Conservation (phyloP, 2,888 invertebrate species). For the Philereme vetulata region DNA sequence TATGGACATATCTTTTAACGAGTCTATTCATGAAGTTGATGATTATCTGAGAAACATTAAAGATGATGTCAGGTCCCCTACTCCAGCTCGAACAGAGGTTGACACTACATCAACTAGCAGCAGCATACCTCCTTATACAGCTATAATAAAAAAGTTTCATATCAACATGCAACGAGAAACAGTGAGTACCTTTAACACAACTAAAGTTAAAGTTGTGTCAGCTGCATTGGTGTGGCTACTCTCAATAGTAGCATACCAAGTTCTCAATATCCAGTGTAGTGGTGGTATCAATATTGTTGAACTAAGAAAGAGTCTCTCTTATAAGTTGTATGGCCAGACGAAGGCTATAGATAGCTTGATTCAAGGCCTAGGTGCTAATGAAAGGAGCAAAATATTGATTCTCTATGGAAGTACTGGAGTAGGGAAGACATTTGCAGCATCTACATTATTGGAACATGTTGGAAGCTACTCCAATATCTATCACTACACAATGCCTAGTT, state of each 20-base stretch:
- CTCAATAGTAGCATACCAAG: conserved; percentile 49
- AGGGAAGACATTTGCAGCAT: conserved; percentile 70
- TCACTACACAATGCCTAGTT: conserved; percentile 72
- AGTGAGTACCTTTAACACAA: conserved; percentile 27
- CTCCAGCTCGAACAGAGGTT: conserved; percentile 1
- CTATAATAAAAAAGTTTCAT: conserved; percentile 51
- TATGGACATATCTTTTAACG: conserved; percentile 63
- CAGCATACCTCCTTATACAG: conserved; percentile 12
- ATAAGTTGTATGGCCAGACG: conserved; percentile 65
- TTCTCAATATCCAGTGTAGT: conserved; percentile 56
- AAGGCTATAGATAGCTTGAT: conserved; percentile 55
- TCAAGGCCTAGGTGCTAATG: conserved; percentile 49
- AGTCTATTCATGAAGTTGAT: conserved; percentile 31
- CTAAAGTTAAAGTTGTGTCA: conserved; percentile 36
- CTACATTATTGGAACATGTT: conserved; percentile 57
- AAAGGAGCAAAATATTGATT: conserved; percentile 60
- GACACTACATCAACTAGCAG: background rate
- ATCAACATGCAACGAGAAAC: conserved; percentile 44
- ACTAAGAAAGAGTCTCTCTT: conserved; percentile 48
- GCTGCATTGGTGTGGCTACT: conserved; percentile 42
- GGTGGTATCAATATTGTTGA: conserved; percentile 48
- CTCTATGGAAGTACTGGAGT: conserved; percentile 77
- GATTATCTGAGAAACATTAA: conserved; percentile 15
- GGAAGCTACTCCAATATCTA: conserved; percentile 66
- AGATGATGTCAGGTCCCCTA: conserved; percentile 7